Base-by-base conservation (phyloP, 1,140 invertebrate genomes). In the Pseudachorutes palmiensis region DNA sequence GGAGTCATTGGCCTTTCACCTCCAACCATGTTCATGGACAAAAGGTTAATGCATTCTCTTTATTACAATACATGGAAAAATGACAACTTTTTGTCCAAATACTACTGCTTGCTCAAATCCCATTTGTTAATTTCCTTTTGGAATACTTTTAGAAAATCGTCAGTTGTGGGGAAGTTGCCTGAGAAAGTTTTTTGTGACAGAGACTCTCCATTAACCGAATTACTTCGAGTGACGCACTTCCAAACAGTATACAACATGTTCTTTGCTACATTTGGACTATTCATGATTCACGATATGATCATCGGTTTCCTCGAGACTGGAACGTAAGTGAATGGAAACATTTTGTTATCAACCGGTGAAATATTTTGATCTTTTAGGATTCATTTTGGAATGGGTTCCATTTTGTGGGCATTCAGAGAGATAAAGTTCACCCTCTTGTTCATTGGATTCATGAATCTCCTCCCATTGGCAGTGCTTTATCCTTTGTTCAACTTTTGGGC, bases 221-320 rank as follows among this genome's bases (percentile, higher is more conserved):
- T 94, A 31, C 84, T 91, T 72, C 82, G 91, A 76, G 85, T 88
- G 64, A 83, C 85, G 65, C 90, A 94, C 77, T 87, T 93, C 67
- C 81, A 82, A 74, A 88, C 89, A 0, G 87, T 94, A 64, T 89
- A 91, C 76, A 86, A 94, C 78, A 86, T 93, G 61, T 92, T 91
- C 78, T 81, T 88, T n/a, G 86, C 87, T 49, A 87, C 88, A 70
- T 80, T 93, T 28, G 81, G 92, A 51, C 80, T 91, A 55, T 81
- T 92, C 64, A 81, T 89, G 57, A 76, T 90, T 31, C 86, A 90
- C 72, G 88, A 86, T 0, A 78, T 87, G 16, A 80, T 86, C 12
- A 83, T 84, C 71, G 90, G 92, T 76, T 81, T 88, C 66, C 78
- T 90, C 28, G 83, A 89, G 70, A 83, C 82, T 66, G 88, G 88